phyloP scores from a whole-genome alignment of 2,113 vertebrate species.

The Salvelinus fontinalis region DNA sequence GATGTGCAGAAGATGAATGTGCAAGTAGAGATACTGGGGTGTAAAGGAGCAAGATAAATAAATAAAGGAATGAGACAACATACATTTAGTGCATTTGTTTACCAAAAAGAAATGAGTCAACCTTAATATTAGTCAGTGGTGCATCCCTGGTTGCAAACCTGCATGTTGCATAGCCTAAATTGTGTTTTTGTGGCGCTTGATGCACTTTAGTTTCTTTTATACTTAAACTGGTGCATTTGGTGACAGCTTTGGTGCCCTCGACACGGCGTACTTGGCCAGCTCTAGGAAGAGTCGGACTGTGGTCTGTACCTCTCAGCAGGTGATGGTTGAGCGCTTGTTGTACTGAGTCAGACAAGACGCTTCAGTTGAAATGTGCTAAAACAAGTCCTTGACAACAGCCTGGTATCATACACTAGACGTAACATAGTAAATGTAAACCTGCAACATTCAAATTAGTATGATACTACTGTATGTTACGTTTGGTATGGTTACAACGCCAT shows the following conservation, averaged over 20 bases:
- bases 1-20: no score
- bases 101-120: conserved; percentile 5
- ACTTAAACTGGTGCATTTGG: not conserved
- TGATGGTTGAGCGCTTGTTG: conserved; percentile 79
- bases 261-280: conserved; percentile 79
- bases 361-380: conserved; percentile 76
- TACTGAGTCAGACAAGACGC: conserved; percentile 77
- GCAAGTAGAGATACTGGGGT: no score
- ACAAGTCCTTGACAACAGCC: conserved; percentile 71
- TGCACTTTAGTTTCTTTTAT: not conserved
- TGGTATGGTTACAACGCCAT: no score
- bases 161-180: not conserved
- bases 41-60: no score
- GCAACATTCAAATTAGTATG: no score
- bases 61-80: not conserved
- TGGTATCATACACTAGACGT: no score
- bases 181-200: not conserved
- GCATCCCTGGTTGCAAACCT: not conserved
- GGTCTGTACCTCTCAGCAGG: conserved; percentile 77
- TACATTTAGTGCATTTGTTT: conserved; percentile 3
- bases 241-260: conserved; percentile 71
- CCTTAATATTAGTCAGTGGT: not conserved
- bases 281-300: conserved; percentile 77
- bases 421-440: no score
- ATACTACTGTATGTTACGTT: no score